phyloP scores from a whole-genome alignment of 2,888 invertebrate species.

The Ctena decussata region DNA sequence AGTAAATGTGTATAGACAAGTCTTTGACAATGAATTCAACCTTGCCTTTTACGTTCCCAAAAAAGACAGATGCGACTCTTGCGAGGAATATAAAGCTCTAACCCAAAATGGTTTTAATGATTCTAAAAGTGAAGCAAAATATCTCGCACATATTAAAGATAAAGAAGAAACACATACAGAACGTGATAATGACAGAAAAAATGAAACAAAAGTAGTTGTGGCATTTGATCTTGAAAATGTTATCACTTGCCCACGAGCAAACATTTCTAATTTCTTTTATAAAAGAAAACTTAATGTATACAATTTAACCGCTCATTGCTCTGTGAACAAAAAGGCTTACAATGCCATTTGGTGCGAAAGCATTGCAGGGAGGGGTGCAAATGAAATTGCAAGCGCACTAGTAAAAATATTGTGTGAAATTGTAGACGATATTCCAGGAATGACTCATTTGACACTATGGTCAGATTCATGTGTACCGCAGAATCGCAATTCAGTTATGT shows the following conservation, averaged over 20 bases:
- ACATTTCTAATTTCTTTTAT: background rate
- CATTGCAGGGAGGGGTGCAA: slow-evolving; percentile 15
- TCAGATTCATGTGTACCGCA: slow-evolving; percentile 39
- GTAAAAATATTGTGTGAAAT: background rate
- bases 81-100: background rate
- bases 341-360: background rate
- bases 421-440: background rate
- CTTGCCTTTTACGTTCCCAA: slow-evolving; percentile 17
- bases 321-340: background rate
- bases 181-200: slow-evolving; percentile 9
- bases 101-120: background rate
- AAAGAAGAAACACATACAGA: slow-evolving; percentile 11
- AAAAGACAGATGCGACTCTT: slow-evolving; percentile 18
- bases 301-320: slow-evolving; percentile 10
- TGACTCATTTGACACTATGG: slow-evolving; percentile 12
- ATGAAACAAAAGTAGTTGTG: background rate
- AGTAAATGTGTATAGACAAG: slow-evolving; percentile 11
- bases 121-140: background rate
- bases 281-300: slow-evolving; percentile 16
- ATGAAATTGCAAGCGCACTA: slow-evolving; percentile 27
- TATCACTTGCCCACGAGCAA: background rate
- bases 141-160: background rate
- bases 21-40: slow-evolving; percentile 25
- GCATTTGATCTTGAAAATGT: slow-evolving; percentile 29
- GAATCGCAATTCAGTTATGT: slow-evolving; percentile 33